Evolutionary conservation across 1,140 invertebrate genomes (phyloP).

Genomic region (Sycophaga agraensis): DNA sequence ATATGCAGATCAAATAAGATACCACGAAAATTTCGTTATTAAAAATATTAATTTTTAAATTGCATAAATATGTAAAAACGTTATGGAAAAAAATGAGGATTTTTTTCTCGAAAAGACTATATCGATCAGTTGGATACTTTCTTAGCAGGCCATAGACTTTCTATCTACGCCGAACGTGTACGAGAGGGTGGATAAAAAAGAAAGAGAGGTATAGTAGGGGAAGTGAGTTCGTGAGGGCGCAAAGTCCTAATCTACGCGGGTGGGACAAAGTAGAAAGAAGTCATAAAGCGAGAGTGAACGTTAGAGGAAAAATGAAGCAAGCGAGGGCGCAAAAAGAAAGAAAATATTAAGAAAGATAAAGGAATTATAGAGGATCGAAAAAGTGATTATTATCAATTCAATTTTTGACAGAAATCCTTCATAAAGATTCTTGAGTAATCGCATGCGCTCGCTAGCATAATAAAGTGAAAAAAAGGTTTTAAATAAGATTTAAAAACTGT

Average conservation of each 20-base stretch:
- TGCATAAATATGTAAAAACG: background rate
- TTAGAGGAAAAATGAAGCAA: too few species aligned
- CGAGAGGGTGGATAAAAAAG: background rate
- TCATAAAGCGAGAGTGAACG: background rate
- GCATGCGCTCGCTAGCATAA: too few species aligned
- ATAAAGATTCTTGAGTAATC: too few species aligned
- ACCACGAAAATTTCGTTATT: background rate
- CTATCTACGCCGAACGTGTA: background rate
- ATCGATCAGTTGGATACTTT: conserved; percentile 7
- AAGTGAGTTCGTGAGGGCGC: background rate
- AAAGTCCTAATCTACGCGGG: conserved; percentile 5
- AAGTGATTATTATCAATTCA: too few species aligned
- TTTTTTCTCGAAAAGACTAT: background rate
- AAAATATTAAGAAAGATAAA: too few species aligned
- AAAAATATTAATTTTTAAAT: background rate
- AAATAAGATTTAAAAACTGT: too few species aligned
- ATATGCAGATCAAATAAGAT: background rate
- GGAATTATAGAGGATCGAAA: too few species aligned
- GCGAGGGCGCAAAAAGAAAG: background rate
- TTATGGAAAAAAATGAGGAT: background rate
- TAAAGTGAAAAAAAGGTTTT: too few species aligned
- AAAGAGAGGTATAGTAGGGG: background rate
- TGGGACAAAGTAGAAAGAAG: background rate
- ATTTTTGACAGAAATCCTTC: too few species aligned
- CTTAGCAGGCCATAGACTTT: conserved; percentile 7